Evolutionary conservation across 1,140 invertebrate species (phyloP), one percentile per base, ranked within the genome.

Genomic region (Hylaeus anthracinus): DNA sequence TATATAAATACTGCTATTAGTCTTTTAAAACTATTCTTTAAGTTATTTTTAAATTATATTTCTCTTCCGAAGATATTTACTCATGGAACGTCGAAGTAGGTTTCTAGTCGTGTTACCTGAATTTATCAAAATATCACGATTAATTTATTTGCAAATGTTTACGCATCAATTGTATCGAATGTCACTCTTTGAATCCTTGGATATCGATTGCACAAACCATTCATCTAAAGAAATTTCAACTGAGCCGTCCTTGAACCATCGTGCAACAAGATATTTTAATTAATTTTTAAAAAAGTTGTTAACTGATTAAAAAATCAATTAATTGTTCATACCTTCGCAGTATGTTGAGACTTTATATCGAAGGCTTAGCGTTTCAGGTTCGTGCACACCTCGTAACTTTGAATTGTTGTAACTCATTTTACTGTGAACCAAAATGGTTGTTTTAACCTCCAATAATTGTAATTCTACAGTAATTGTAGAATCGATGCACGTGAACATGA

Each of bases 41-140:
- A 58, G 14, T 58, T 8, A 58, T 58, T 58, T 1, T 5, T 8
- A 15, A 58, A 9, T 12, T 8, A 45, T 1, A 5, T 45, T 2
- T 45, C 43, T 3, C 43, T 45, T 45, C 5, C 2, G 5, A 45
- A 45, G 43, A 45, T 5, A 5, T 45, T 45, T 45, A 45, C 3
- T 45, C 1, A 51, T 51, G 9, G 9, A 51, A 51, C 51, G 51
- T 51, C 5, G 45, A 6, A 5, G 2, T 37, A n/a, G 39, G 26
- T 8, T 63, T 41, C 48, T 15, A 39, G 48, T 45, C 9, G 5
- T 26, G 5, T 15, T 3, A 2, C 14, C 39, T n/a, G 72, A 74
- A 65, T 55, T 41, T 51, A n/a, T 58, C 43, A 51, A 75, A 75
- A 43, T 37, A 65, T 39, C 48, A n/a, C 60, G 48, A 43, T 14